phyloP scores from a whole-genome alignment of 2,888 invertebrate species.

The Plagodis dolabraria region DNA sequence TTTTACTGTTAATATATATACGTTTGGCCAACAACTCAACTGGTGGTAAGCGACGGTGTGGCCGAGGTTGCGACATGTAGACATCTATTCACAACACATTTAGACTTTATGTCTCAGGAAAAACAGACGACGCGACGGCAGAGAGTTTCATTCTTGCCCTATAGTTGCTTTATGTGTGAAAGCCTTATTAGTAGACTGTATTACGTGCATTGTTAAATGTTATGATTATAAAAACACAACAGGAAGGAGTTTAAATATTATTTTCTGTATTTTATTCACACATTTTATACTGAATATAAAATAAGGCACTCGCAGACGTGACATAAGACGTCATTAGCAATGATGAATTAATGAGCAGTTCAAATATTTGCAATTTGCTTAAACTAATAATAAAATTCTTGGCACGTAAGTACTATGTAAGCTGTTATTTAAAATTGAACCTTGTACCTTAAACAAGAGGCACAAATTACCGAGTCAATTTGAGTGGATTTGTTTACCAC shows the following conservation, averaged over 20 bases:
- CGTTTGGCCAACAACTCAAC: too few relatives aligned
- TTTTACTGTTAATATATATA: too few relatives aligned
- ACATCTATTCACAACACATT: too few relatives aligned
- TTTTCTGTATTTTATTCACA: neutral
- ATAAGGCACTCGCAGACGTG: conserved; percentile 7
- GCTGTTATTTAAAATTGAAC: neutral
- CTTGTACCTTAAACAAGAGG: neutral
- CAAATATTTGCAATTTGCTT: conserved; percentile 21
- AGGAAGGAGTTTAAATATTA: neutral
- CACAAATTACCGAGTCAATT: neutral
- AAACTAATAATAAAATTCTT: conserved; percentile 6
- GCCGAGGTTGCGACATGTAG: too few relatives aligned
- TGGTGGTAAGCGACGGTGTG: too few relatives aligned
- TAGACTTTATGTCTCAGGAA: too few relatives aligned
- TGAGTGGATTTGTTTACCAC: neutral
- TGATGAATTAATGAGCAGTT: conserved; percentile 11
- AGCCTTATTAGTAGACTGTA: too few relatives aligned
- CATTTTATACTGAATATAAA: neutral
- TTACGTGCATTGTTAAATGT: too few relatives aligned
- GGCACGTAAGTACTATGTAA: conserved; percentile 1
- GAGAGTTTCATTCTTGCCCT: too few relatives aligned
- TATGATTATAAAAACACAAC: neutral
- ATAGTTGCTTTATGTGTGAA: too few relatives aligned
- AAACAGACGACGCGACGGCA: too few relatives aligned
- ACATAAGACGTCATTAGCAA: conserved; percentile 16